Evolutionary conservation across 2,888 invertebrate species (phyloP).

Genomic region (Rotaria sp.): DNA sequence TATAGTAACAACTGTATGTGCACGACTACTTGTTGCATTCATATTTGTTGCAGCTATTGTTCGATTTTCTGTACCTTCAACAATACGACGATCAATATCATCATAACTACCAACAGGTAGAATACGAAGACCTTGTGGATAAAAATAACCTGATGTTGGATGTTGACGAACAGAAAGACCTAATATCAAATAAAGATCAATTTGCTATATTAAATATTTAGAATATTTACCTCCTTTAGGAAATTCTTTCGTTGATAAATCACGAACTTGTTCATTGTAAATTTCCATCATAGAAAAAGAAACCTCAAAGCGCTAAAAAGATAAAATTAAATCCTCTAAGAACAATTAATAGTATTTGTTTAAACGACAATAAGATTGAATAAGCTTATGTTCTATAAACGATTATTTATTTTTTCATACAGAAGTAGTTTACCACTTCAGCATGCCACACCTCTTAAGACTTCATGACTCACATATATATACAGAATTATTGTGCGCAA

Average conservation of each 20-base stretch:
- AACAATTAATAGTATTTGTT: too few species aligned
- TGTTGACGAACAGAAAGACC: conserved; percentile 54
- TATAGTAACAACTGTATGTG: conserved; percentile 56
- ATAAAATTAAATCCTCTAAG: background rate
- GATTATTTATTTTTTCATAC: background rate
- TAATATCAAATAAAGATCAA: background rate
- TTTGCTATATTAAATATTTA: conserved; percentile 45
- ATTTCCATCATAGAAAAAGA: conserved; percentile 57
- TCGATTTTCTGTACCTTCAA: conserved; percentile 54
- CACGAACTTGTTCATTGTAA: conserved; percentile 56
- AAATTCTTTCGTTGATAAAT: conserved; percentile 53
- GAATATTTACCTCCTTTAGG: conserved; percentile 59
- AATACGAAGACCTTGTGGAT: conserved; percentile 54
- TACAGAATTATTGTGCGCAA: too few species aligned
- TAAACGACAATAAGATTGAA: too few species aligned
- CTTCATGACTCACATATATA: too few species aligned
- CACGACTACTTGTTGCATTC: conserved; percentile 56
- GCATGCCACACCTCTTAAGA: too few species aligned
- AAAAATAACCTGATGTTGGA: conserved; percentile 54
- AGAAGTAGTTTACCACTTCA: too few species aligned
- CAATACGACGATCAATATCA: conserved; percentile 55
- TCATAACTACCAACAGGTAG: conserved; percentile 55
- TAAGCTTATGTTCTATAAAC: too few species aligned
- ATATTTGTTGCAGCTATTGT: conserved; percentile 56
- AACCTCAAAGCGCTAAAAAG: conserved; percentile 52